Percentiles rank a stretch among this genome's conserved stretches.
phyloP scores from a whole-genome alignment of 2,113 vertebrate genomes.

The Lethenteron reissneri region DNA sequence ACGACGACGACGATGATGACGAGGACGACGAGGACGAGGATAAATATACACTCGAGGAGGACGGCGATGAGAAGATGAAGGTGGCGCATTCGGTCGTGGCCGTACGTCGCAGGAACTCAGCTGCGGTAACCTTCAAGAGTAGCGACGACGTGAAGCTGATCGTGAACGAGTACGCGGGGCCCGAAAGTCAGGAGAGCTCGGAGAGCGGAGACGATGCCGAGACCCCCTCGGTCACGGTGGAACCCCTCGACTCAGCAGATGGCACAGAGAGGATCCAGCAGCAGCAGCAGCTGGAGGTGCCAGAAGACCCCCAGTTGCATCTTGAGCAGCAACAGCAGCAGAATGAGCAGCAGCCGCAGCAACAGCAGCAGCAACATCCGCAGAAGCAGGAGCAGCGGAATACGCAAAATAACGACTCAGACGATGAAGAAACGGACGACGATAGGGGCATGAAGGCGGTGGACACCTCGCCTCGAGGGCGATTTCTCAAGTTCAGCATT shows the following conservation, averaged over 20 bases:
- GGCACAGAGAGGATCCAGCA: not conserved
- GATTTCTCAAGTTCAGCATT: conserved; percentile 97
- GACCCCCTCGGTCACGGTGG: not conserved
- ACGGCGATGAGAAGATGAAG: no score
- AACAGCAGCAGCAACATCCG: no score
- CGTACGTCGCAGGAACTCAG: not conserved
- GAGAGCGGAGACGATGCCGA: not conserved
- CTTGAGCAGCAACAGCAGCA: no score
- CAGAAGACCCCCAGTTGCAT: no score
- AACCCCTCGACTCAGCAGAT: not conserved
- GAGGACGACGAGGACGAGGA: no score
- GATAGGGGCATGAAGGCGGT: conserved; percentile 71
- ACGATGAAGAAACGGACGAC: conserved; percentile 68
- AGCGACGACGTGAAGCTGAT: not conserved
- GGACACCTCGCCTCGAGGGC: conserved; percentile 69
- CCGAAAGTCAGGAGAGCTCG: not conserved
- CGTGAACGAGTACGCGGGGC: not conserved
- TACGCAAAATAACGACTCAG: conserved; percentile 7
- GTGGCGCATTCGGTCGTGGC: not conserved
- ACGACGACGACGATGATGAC: no score
- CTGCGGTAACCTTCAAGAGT: not conserved
- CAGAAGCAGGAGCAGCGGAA: no score
- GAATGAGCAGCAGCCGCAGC: no score
- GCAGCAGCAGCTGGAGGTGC: not conserved
- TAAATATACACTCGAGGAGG: no score